Evolutionary conservation across 2,888 invertebrate species (phyloP).

Genomic region (Noctua janthe): DNA sequence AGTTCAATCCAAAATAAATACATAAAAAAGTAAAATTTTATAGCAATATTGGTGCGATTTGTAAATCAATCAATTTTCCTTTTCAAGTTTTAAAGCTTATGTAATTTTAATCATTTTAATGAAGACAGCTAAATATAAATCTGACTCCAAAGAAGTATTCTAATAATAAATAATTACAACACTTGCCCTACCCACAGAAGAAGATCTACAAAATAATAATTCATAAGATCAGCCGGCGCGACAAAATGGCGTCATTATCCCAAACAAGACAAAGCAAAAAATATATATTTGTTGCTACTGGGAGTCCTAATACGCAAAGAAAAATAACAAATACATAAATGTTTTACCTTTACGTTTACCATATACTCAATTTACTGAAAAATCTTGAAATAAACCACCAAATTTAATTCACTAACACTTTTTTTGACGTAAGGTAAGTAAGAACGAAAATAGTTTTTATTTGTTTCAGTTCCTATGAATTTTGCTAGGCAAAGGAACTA

Average conservation of each 20-base stretch:
- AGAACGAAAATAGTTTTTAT: constrained; percentile 78
- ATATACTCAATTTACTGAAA: constrained; percentile 79
- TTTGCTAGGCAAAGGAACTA: constrained; percentile 63
- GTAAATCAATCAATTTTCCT: constrained; percentile 66
- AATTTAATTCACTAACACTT: constrained; percentile 83
- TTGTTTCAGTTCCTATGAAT: constrained; percentile 60
- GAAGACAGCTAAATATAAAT: constrained; percentile 59
- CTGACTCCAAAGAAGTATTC: constrained; percentile 57
- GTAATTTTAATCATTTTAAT: constrained; percentile 57
- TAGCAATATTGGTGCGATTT: constrained; percentile 59
- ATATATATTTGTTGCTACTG: constrained; percentile 50
- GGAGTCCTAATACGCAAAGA: constrained; percentile 3
- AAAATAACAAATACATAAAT: constrained; percentile 40
- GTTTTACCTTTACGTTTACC: constrained; percentile 77
- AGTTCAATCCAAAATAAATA: constrained; percentile 30
- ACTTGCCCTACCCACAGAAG: constrained; percentile 74
- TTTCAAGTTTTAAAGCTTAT: constrained; percentile 62
- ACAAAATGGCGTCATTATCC: constrained; percentile 90
- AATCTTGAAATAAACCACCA: constrained; percentile 80
- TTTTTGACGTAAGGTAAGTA: constrained; percentile 83
- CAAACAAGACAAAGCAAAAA: constrained; percentile 83
- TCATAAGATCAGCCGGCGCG: constrained; percentile 89
- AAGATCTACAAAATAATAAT: constrained; percentile 82
- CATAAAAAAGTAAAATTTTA: constrained; percentile 44
- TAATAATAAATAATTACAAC: constrained; percentile 71